These are phyloP conservation scores for Sceloporus tristichus DNA, from an alignment of 2,113 vertebrate genomes.

Conservation along the genomic window DNA sequence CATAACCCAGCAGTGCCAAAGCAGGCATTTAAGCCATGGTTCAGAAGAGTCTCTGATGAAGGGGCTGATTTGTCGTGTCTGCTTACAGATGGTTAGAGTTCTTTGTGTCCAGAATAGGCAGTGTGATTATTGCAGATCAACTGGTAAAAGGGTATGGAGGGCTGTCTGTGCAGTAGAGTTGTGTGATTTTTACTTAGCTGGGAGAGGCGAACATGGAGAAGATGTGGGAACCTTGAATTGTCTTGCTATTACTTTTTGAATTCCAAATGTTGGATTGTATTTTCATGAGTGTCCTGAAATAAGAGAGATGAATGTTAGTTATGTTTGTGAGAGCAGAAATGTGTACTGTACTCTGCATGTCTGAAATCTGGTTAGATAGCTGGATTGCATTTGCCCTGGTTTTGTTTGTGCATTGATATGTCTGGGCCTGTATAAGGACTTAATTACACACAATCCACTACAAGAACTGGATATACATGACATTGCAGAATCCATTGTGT, in stretches of 20 bases:
- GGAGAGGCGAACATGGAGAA: background rate
- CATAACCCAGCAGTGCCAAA: background rate
- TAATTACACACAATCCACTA: background rate
- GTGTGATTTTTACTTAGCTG: background rate
- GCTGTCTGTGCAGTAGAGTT: background rate
- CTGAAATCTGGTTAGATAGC: background rate
- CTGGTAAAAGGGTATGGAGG: background rate
- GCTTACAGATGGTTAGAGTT: background rate
- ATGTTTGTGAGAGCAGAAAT: background rate
- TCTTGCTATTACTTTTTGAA: background rate
- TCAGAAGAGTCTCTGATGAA: background rate
- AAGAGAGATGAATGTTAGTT: background rate
- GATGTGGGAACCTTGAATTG: background rate
- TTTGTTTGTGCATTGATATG: background rate
- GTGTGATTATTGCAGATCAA: no score
- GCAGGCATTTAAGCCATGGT: background rate
- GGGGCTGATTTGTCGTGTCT: background rate
- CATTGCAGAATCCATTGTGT: background rate
- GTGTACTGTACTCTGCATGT: fast-evolving
- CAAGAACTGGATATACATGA: background rate
- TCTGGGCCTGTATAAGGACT: background rate
- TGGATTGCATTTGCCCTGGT: background rate
- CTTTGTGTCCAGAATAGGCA: background rate
- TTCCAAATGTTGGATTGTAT: background rate
- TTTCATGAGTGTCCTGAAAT: background rate